Evolutionary conservation across 2,113 vertebrate genomes (phyloP).

Genomic region (Lepus europaeus): DNA sequence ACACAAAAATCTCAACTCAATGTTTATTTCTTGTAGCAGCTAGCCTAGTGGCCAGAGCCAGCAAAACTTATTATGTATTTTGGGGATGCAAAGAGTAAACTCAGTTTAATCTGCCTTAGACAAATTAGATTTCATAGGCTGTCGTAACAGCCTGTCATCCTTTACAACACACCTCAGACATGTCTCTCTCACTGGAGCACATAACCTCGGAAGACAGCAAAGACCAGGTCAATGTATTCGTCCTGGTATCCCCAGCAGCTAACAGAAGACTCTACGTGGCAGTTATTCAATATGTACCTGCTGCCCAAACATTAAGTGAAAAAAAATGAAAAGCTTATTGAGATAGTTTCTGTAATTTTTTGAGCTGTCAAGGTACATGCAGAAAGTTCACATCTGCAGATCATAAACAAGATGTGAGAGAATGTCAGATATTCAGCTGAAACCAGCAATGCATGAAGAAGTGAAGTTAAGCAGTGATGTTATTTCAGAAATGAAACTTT

Average conservation of each 20-base stretch:
- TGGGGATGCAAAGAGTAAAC: background rate
- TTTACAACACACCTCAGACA: fast-evolving
- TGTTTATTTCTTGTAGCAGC: slow-evolving; percentile 15
- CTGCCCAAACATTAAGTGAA: background rate
- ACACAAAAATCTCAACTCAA: background rate
- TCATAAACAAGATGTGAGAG: background rate
- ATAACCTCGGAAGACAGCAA: background rate
- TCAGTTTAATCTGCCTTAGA: background rate
- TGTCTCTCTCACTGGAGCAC: background rate
- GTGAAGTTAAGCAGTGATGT: slow-evolving; percentile 29
- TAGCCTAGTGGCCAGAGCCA: background rate
- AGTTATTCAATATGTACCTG: background rate
- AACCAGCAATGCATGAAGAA: background rate
- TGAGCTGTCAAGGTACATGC: background rate
- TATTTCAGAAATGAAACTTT: slow-evolving; percentile 70
- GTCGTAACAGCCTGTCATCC: fast-evolving
- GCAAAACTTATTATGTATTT: background rate
- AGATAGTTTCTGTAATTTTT: background rate
- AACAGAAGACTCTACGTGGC: background rate
- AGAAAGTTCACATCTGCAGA: slow-evolving; percentile 35
- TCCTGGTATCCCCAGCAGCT: background rate
- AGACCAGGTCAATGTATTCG: fast-evolving
- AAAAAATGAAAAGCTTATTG: background rate
- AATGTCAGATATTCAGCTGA: background rate
- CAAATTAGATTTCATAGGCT: background rate